Conservation (phyloP, 2,888 invertebrate species). For the Xiphydria camelus region DNA sequence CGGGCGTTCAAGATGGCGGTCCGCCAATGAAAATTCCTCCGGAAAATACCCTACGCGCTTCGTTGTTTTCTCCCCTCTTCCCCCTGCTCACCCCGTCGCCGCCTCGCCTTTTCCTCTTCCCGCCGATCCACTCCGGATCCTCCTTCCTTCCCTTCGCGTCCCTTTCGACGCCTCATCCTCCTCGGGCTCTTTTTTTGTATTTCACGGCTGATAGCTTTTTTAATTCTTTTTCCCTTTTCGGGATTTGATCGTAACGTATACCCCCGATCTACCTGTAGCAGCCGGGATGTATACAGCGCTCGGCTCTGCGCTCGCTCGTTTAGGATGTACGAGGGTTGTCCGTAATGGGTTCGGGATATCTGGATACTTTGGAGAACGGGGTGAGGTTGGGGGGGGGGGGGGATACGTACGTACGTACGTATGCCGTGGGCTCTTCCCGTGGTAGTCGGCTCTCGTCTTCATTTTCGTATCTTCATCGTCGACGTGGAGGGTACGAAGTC, state of each 20-base stretch:
- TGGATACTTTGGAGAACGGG: too few relatives aligned
- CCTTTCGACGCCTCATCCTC: slow-evolving; percentile 7
- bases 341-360: too few relatives aligned
- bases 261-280: slow-evolving; percentile 19
- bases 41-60: slow-evolving; percentile 49
- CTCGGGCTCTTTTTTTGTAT: slow-evolving; percentile 14
- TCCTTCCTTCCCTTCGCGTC: slow-evolving; percentile 7
- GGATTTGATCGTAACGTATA: slow-evolving; percentile 51
- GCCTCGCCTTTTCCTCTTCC: slow-evolving; percentile 5
- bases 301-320: too few relatives aligned
- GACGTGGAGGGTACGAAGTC: too few relatives aligned
- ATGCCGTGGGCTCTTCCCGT: too few relatives aligned
- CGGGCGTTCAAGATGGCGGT: slow-evolving; percentile 48
- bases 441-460: too few relatives aligned
- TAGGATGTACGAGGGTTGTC: too few relatives aligned
- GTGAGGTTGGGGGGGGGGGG: too few relatives aligned
- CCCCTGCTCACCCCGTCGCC: slow-evolving; percentile 6
- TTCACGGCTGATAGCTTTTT: slow-evolving; percentile 49
- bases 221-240: slow-evolving; percentile 48
- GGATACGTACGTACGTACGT: too few relatives aligned
- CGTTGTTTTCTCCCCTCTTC: slow-evolving; percentile 10
- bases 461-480: too few relatives aligned
- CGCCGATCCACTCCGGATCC: neutral
- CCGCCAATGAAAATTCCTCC: slow-evolving; percentile 55
- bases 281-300: too few relatives aligned